Evolutionary conservation across 2,888 invertebrate species (phyloP).

Genomic region (Petrolisthes manimaculis): DNA sequence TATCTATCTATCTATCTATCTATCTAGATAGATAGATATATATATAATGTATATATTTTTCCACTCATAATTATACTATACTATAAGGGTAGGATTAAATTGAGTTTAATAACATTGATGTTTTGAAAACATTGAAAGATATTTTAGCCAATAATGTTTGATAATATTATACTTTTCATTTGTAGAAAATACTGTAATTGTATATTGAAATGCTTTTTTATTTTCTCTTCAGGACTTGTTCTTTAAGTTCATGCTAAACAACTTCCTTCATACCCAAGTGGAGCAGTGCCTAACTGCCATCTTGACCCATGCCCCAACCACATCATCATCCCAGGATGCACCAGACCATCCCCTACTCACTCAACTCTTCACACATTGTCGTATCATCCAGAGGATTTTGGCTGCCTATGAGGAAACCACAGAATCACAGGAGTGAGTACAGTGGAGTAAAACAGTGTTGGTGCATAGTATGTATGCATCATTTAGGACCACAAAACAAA

Average conservation of each 20-base stretch:
- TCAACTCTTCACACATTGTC: constrained; percentile 84
- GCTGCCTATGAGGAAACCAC: constrained; percentile 83
- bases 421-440: constrained; percentile 81
- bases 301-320: constrained; percentile 71
- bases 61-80: too few species aligned
- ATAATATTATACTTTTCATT: neutral
- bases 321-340: constrained; percentile 34
- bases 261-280: constrained; percentile 93
- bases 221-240: constrained; percentile 83
- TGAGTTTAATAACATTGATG: too few species aligned
- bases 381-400: constrained; percentile 79
- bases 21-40: too few species aligned
- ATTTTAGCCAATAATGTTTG: constrained; percentile 1
- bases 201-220: neutral
- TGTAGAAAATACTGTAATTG: neutral
- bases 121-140: neutral
- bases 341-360: constrained; percentile 69
- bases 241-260: constrained; percentile 92
- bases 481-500: too few species aligned
- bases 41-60: too few species aligned
- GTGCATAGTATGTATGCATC: too few species aligned
- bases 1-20: too few species aligned
- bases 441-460: too few species aligned
- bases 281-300: constrained; percentile 83
- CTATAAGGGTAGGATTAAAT: too few species aligned